phyloP scores from a whole-genome alignment of 2,888 invertebrate genomes.

The Lydus trimaculatus region DNA sequence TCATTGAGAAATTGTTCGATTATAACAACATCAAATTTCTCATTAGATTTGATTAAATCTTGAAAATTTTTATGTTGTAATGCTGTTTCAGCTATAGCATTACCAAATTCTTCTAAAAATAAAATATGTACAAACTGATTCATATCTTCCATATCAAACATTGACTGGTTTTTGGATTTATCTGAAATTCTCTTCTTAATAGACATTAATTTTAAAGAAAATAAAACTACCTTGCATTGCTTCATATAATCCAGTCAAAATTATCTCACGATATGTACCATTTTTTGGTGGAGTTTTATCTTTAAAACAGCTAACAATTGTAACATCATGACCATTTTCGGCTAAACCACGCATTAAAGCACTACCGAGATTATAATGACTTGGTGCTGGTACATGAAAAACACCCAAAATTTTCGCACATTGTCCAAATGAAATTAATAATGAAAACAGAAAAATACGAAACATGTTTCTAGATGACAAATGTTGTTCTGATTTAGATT shows the following conservation, averaged over 20 bases:
- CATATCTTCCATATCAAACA: conserved; percentile 2
- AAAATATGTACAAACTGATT: background rate
- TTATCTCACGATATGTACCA: conserved; percentile 30
- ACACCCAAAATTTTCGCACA: conserved; percentile 35
- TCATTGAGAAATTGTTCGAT: conserved; percentile 61
- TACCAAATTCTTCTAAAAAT: background rate
- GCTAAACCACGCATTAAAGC: conserved; percentile 38
- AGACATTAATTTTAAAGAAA: no score
- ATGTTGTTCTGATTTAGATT: background rate
- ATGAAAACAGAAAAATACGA: background rate
- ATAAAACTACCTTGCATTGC: background rate
- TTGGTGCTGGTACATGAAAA: conserved; percentile 34
- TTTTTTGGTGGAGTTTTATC: conserved; percentile 38
- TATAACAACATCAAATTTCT: conserved; percentile 51
- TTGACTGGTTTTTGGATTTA: background rate
- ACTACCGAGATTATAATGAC: conserved; percentile 39
- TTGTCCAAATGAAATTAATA: background rate
- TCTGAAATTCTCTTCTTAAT: no score
- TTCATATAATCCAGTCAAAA: conserved; percentile 23
- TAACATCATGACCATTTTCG: conserved; percentile 44
- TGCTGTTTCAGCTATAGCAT: conserved; percentile 20
- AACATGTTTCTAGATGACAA: background rate
- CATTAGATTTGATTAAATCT: conserved; percentile 45
- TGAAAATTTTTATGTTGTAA: conserved; percentile 37
- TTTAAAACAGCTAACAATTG: conserved; percentile 35